Percentiles rank a stretch among this genome's conserved stretches.
Evolutionary conservation across 2,888 invertebrate species (phyloP).

Genomic region (Trichogramma evanescens): DNA sequence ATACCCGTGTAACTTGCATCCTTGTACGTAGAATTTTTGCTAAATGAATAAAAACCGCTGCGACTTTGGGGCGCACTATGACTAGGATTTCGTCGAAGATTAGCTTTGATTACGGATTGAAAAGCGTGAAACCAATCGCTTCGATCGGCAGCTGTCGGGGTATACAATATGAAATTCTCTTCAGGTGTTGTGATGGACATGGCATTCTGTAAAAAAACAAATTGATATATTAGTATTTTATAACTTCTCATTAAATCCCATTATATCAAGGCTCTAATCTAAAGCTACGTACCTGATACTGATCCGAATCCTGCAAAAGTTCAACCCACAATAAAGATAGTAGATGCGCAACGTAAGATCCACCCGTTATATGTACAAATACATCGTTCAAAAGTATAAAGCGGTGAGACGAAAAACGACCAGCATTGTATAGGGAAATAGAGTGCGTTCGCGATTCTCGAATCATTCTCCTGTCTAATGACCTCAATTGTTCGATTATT

Average conservation of each 20-base stretch:
- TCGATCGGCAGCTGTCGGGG: conserved; percentile 63
- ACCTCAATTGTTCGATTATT: conserved; percentile 56
- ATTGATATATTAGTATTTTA: background rate
- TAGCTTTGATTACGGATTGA: conserved; percentile 65
- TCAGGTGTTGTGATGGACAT: conserved; percentile 73
- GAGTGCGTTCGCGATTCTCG: conserved; percentile 69
- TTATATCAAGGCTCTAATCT: background rate
- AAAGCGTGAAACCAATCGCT: conserved; percentile 73
- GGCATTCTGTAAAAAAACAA: conserved; percentile 47
- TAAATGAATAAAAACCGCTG: conserved; percentile 66
- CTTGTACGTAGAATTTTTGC: conserved; percentile 64
- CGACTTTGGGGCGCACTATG: conserved; percentile 66
- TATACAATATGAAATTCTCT: conserved; percentile 63
- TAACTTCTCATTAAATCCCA: background rate
- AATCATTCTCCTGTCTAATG: conserved; percentile 66
- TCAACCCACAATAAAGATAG: conserved; percentile 77
- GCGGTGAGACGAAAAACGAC: conserved; percentile 70
- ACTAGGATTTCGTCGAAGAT: conserved; percentile 57
- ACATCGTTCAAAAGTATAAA: conserved; percentile 77
- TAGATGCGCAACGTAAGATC: conserved; percentile 60
- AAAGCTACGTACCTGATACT: conserved; percentile 47
- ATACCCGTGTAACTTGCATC: conserved; percentile 69
- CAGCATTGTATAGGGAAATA: conserved; percentile 61
- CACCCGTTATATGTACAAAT: conserved; percentile 68
- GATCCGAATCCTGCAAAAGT: conserved; percentile 60